Percentiles rank a stretch among this genome's conserved stretches.
phyloP scores from a whole-genome alignment of 2,113 vertebrate species.

The Columba janthina region DNA sequence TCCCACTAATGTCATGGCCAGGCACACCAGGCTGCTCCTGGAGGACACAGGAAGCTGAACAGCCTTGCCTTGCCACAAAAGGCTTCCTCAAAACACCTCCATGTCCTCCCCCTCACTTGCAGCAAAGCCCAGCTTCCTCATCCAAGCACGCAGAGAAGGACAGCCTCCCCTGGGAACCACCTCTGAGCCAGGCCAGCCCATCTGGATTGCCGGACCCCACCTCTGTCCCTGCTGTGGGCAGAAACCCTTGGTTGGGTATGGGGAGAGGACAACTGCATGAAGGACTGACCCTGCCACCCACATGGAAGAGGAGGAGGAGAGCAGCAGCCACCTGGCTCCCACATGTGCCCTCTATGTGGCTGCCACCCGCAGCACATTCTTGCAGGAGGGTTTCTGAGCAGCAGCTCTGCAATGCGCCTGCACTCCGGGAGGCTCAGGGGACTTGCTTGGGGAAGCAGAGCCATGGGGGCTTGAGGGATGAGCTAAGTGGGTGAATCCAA shows the following conservation, averaged over 20 bases:
- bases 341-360: rapidly evolving
- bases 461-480: neutral
- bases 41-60: slow-evolving; percentile 27
- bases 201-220: neutral
- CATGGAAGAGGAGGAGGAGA: neutral
- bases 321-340: neutral
- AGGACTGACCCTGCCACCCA: neutral
- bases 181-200: neutral
- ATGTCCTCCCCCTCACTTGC: neutral
- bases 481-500: neutral
- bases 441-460: neutral
- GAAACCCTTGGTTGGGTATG: neutral
- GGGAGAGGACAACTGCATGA: neutral
- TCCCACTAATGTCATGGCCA: neutral
- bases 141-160: neutral
- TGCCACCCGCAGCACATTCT: rapidly evolving
- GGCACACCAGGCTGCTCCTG: slow-evolving; percentile 5
- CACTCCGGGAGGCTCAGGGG: neutral
- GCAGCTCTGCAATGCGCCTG: neutral
- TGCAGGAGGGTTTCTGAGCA: neutral
- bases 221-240: neutral
- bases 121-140: neutral
- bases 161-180: neutral
- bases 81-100: neutral
- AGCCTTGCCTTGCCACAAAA: neutral